Evolutionary conservation across 2,797 vertebrate genomes (phyloP), one percentile per base, ranked within the genome.

Genomic region (Cephalopachus bancanus): DNA sequence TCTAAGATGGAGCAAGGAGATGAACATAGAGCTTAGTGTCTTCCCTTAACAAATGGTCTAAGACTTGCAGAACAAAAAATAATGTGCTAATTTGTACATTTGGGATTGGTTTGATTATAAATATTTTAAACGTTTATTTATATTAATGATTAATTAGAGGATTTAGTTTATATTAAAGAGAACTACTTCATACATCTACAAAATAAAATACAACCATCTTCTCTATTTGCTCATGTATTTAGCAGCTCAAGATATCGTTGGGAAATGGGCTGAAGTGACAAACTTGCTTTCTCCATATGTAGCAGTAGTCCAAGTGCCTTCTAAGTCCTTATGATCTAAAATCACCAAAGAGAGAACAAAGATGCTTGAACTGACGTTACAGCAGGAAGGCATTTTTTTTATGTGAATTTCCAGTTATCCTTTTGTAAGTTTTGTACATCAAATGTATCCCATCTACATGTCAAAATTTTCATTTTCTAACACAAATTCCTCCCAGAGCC

Each of bases 71-170:
- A 83, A 76, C 37, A 90, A 91, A 83, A 81, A n/a, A 75, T 53
- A 64, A 69, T 91, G 60, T 17, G 12, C 22, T 89, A 60, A 64
- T 74, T n/a, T 79, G 16, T 10, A 49, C 15, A 67, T 72, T 16
- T 44, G 79, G 20, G 7, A n/a, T 44, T 57, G 20, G 33, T 74
- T 80, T 79, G n/a, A 15, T 62, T n/a, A 51, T 49, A 59, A 87
- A 11, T 53, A 71, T 78, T 81, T 89, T 33, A 89, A 89, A 79
- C 12, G 51, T 57, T 30, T 33, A 84, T 83, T 97, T 94, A 89
- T 49, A 44, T 14, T 64, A 15, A 79, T 87, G 10, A 75, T 60
- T 94, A 75, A 83, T 80, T 80, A 74, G 81, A 57, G 8, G 30
- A 81, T 60, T 96, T 81, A 83, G 51, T 78, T 60, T 53, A 17